Evolutionary conservation across 2,797 vertebrate genomes (phyloP).

Genomic region (Apodemus agrarius): DNA sequence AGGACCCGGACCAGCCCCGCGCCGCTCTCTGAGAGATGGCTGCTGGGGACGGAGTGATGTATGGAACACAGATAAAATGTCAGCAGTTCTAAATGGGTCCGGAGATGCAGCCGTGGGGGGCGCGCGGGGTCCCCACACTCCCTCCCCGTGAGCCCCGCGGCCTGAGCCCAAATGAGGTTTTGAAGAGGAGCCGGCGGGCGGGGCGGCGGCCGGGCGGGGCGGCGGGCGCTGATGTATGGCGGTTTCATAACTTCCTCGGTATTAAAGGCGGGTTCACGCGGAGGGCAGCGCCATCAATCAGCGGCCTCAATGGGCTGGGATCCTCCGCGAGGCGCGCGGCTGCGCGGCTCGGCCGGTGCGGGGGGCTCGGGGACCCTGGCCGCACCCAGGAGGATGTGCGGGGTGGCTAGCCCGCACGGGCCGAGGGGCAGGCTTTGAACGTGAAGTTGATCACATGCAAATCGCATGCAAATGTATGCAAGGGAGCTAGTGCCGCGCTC

Average conservation of each 20-base stretch:
- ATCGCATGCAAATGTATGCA: constrained; percentile 82
- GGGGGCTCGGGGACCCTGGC: constrained; percentile 51
- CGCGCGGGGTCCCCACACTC: constrained; percentile 59
- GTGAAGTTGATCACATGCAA: constrained; percentile 80
- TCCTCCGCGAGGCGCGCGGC: constrained; percentile 80
- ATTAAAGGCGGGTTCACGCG: constrained; percentile 87
- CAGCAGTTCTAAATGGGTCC: constrained; percentile 83
- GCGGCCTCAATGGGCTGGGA: constrained; percentile 82
- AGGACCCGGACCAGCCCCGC: constrained; percentile 52
- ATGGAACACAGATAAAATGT: constrained; percentile 85
- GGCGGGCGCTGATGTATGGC: constrained; percentile 85
- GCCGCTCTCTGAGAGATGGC: constrained; percentile 75
- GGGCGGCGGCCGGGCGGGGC: constrained; percentile 78
- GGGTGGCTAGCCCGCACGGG: not conserved
- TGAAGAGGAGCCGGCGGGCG: constrained; percentile 80
- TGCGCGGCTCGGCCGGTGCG: constrained; percentile 54
- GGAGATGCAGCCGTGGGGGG: constrained; percentile 70
- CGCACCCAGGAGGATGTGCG: not conserved
- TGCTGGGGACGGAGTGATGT: constrained; percentile 83
- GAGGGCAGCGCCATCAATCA: constrained; percentile 87
- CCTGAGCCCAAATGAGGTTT: constrained; percentile 85
- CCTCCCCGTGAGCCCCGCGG: constrained; percentile 47
- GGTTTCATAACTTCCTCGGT: constrained; percentile 88
- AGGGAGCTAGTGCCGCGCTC: constrained; percentile 46
- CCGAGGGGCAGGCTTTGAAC: constrained; percentile 58